Percentiles rank a stretch among this genome's conserved stretches.
phyloP scores from a whole-genome alignment of 1,140 invertebrate genomes.

The Nasonia vitripennis region DNA sequence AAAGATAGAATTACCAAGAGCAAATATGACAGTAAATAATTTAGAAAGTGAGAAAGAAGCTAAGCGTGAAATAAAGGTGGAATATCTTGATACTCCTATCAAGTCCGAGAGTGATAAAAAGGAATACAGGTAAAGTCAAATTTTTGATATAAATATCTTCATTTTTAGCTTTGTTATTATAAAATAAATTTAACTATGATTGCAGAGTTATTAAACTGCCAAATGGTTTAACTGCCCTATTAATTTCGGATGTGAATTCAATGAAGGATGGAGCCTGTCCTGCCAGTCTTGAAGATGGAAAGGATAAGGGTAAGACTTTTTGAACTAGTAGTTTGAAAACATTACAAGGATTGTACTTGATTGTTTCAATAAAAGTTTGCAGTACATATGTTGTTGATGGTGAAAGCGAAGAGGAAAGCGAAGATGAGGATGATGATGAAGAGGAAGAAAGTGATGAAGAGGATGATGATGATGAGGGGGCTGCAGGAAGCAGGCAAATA shows the following conservation, averaged over 20 bases:
- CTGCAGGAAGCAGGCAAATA: constrained; percentile 28
- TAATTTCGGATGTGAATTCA: constrained; percentile 78
- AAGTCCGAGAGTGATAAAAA: constrained; percentile 79
- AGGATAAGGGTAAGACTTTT: constrained; percentile 5
- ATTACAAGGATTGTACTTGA: neutral
- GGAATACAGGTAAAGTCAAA: constrained; percentile 72
- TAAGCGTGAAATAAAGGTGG: constrained; percentile 49
- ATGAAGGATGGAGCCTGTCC: constrained; percentile 31
- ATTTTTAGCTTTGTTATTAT: neutral
- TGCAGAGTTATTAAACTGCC: constrained; percentile 79
- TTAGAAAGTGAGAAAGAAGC: neutral
- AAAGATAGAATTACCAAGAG: neutral
- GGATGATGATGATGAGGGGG: constrained; percentile 57
- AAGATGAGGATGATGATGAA: constrained; percentile 65
- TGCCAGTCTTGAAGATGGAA: constrained; percentile 46
- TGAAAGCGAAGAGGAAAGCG: constrained; percentile 52
- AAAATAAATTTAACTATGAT: constrained; percentile 10
- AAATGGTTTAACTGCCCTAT: constrained; percentile 82
- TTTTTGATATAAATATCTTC: constrained; percentile 5
- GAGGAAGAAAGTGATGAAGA: constrained; percentile 55
- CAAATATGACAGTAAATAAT: constrained; percentile 37
- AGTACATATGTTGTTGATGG: constrained; percentile 14
- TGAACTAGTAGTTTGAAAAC: neutral
- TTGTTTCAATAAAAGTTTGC: neutral
- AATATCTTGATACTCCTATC: constrained; percentile 70